Conservation (phyloP, 2,113 vertebrate species). For the Tautogolabrus adspersus region DNA sequence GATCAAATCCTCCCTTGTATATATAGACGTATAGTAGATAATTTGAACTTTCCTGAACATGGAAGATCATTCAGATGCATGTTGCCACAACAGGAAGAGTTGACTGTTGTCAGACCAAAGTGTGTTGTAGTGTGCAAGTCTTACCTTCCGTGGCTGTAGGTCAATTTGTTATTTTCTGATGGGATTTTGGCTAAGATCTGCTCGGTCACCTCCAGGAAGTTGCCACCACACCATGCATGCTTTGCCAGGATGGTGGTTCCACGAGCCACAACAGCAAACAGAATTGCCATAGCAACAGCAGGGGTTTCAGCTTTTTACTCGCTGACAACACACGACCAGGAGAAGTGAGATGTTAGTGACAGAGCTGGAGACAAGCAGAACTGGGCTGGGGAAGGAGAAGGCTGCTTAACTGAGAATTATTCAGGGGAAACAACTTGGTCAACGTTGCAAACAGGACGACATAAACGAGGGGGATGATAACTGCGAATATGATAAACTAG, state of each 20-base stretch:
- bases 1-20: too few species aligned
- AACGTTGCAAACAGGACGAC: neutral
- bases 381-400: neutral
- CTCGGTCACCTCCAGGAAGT: slow-evolving; percentile 98
- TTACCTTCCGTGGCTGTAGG: slow-evolving; percentile 97
- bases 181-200: slow-evolving; percentile 97
- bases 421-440: neutral
- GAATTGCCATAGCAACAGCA: slow-evolving; percentile 92
- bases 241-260: slow-evolving; percentile 98
- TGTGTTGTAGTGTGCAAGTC: slow-evolving; percentile 11
- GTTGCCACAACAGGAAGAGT: too few species aligned
- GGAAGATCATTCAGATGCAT: too few species aligned
- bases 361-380: neutral
- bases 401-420: neutral
- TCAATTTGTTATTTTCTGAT: slow-evolving; percentile 97
- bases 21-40: too few species aligned
- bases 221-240: slow-evolving; percentile 95
- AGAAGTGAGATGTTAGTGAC: neutral
- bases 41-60: too few species aligned
- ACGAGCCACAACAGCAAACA: slow-evolving; percentile 96
- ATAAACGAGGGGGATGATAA: neutral
- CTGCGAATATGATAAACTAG: too few species aligned
- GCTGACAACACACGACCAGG: slow-evolving; percentile 11
- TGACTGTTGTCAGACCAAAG: too few species aligned
- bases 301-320: slow-evolving; percentile 16